Base-by-base conservation (phyloP, 2,113 vertebrate species). In the Oryzias celebensis region DNA sequence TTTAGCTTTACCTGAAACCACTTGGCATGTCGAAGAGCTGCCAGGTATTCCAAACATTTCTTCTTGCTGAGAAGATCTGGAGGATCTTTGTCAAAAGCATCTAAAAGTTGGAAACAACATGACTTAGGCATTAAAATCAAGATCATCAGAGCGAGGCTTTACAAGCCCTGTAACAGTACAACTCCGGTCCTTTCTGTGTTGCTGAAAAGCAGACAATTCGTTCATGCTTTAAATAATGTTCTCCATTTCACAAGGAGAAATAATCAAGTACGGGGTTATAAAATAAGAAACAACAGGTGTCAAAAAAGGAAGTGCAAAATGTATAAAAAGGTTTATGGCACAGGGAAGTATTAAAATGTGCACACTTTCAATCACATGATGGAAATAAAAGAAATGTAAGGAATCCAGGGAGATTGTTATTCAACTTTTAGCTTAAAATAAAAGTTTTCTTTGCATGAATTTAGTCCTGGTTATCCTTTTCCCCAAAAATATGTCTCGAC, bases 11-110 rank as follows among this genome's bases (percentile, higher is more conserved):
- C 62, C 93, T 95, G 93, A 85, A 96, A 95, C 93, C 94, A 96
- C 77, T 94, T 95, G 50, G 93, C 92, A 0, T 92, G 93, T 46
- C 93, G 92, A 10, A 95, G 89, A 48, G 92, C 85, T 3, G 93
- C 92, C 71, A 94, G 85, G 6, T 91, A 88, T 64, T 94, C 91
- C 6, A 93, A 82, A 76, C 93, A 94, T 62, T 87, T 93, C 51
- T 68, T 86, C 52, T 78, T 84, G 77, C 85, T 91, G 63, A 95
- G 86, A 52, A 91, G 28, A 6, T 94, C 92, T 4, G 68, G 69
- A 1, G 90, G 87, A 4, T 94, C 89, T 0, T 80, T 79, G 24
- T 75, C 85, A 52, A 84, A 50, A 22, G 61, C 72, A 71, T 65
- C 68, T 70, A 36, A 36, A 36, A 36, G 28, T 42, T 14, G 36